Evolutionary conservation across 2,797 vertebrate species (phyloP), one percentile per base, ranked within the genome.

Genomic region (Propithecus perrieri): DNA sequence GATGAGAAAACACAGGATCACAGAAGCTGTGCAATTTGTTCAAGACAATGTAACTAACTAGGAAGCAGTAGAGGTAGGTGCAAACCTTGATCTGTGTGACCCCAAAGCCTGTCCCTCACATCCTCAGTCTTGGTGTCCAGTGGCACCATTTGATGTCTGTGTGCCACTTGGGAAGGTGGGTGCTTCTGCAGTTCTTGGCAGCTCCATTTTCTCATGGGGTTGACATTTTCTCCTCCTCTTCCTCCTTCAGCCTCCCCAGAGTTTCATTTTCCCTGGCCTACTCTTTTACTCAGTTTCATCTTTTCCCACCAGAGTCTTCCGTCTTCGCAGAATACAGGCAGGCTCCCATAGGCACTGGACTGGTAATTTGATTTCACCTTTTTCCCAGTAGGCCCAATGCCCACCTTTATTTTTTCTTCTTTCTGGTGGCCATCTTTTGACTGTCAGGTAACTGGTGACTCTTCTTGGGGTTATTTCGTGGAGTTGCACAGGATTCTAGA

Each of bases 41-140:
- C 38, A 53, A 46, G 26, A 57, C 48, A 30, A 26, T 11, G 2
- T 11, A 35, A 53, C 38, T 48, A 59, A 35, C 8, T 53, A 48
- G 41, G 30, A 53, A 81, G n/a, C 61, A 10, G 3, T 3, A 18
- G 33, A n/a, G 38, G 67, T 78, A 38, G 4, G 20, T 7, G 48
- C 5, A 38, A 8, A 50, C 53, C 26, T 80, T 28, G 5, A 24
- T 46, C 13, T 50, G 26, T 86, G 79, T 83, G 67, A 76, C 55
- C 63, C 22, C 26, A 43, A 46, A 93, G 65, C 13, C 61, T 81
- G 35, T 61, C 76, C 12, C 33, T 84, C 22, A 50, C 4, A 14
- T 30, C 46, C 13, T 26, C 0, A 0, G 43, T 63, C 74, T 7
- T 30, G 80, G 10, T 17, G 30, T 41, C 80, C 48, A 69, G 0